Conservation (phyloP, 1,140 invertebrate genomes). For the Marisa cornuarietis region DNA sequence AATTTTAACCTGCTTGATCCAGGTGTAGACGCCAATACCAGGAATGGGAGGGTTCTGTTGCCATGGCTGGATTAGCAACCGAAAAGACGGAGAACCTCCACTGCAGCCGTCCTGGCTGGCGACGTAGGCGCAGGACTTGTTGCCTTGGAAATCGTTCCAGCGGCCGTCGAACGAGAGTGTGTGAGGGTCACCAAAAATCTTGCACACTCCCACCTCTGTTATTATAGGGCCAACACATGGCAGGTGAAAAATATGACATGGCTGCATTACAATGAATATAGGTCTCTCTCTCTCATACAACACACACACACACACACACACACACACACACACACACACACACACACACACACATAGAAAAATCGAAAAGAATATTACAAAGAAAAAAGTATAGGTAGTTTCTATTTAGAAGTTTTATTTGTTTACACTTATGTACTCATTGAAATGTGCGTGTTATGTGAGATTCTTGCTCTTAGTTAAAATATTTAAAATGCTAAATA, state of each 20-base stretch:
- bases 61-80: constrained; percentile 32
- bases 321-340: neutral
- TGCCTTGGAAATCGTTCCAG: constrained; percentile 84
- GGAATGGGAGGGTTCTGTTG: constrained; percentile 22
- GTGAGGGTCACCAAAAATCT: constrained; percentile 91
- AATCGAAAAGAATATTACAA: neutral
- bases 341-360: neutral
- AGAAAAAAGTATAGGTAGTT: neutral
- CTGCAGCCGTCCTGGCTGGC: constrained; percentile 58
- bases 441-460: neutral
- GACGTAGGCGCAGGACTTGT: constrained; percentile 33
- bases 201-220: constrained; percentile 71
- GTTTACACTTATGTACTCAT: neutral
- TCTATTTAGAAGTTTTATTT: neutral
- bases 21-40: constrained; percentile 20
- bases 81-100: constrained; percentile 21
- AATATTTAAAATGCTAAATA: no score
- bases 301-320: neutral
- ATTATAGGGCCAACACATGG: constrained; percentile 11
- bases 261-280: neutral
- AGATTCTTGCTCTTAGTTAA: no score
- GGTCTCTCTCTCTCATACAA: no score
- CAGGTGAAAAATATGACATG: neutral
- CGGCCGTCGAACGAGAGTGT: constrained; percentile 91
- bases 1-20: constrained; percentile 33